A percentile compares a stretch with the other conserved stretches of the same genome.
Evolutionary conservation across 2,797 vertebrate genomes (phyloP).

Genomic region (Myoxocephalus aenaeus): DNA sequence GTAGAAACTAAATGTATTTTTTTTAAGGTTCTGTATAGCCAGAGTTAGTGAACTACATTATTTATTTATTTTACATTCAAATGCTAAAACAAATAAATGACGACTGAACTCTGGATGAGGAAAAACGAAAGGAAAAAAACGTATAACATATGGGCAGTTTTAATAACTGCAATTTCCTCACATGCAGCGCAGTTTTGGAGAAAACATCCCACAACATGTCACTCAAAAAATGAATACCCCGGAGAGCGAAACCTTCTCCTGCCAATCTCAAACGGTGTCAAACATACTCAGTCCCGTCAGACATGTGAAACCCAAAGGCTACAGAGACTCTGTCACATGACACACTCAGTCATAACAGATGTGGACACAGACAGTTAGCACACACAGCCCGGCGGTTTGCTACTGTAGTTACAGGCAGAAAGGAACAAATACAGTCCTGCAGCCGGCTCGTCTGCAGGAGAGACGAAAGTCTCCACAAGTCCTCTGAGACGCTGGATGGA

Average conservation of each 20-base stretch:
- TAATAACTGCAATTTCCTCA: constrained; percentile 1
- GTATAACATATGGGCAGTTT: not conserved
- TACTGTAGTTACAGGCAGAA: constrained; percentile 70
- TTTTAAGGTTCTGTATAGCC: not conserved
- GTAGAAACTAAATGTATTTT: not conserved
- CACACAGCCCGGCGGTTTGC: constrained; percentile 62
- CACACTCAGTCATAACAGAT: constrained; percentile 51
- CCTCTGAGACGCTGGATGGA: constrained; percentile 72
- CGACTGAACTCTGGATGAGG: not conserved
- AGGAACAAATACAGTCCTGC: constrained; percentile 66
- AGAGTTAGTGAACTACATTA: not conserved
- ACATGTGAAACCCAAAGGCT: constrained; percentile 39
- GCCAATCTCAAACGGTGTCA: constrained; percentile 46
- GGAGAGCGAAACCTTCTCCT: constrained; percentile 19
- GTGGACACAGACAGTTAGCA: constrained; percentile 59
- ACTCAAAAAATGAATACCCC: constrained; percentile 36
- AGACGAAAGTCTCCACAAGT: constrained; percentile 77
- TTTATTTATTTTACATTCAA: not conserved
- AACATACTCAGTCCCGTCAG: constrained; percentile 45
- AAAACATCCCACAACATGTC: constrained; percentile 22
- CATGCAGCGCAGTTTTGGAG: not conserved
- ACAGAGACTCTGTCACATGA: constrained; percentile 52
- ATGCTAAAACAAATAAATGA: not conserved
- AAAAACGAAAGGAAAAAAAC: not conserved
- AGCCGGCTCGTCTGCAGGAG: constrained; percentile 57